Percentiles rank a stretch among this genome's conserved stretches.
Evolutionary conservation across 2,888 invertebrate species (phyloP).

Genomic region (Lepas anatifera): DNA sequence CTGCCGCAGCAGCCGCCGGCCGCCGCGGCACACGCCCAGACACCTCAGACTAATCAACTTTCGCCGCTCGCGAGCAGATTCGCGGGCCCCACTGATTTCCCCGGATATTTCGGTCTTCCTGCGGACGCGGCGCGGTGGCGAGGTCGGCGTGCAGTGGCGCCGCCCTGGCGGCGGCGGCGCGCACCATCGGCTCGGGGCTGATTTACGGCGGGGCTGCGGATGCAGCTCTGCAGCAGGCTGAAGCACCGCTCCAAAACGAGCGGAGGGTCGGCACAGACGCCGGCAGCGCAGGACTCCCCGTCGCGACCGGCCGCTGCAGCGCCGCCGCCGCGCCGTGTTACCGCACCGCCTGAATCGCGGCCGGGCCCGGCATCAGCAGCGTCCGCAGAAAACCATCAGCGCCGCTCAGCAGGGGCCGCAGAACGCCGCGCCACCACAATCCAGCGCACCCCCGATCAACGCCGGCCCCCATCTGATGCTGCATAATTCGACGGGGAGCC

Average conservation of each 20-base stretch:
- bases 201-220: constrained; percentile 5
- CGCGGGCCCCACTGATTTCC: background rate
- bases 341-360: background rate
- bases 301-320: constrained; percentile 10
- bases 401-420: too few relatives aligned
- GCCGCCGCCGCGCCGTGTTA: background rate
- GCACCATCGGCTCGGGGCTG: background rate
- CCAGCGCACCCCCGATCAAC: too few relatives aligned
- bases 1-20: background rate
- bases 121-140: background rate
- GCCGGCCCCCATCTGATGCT: too few relatives aligned
- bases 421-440: too few relatives aligned
- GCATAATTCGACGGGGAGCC: too few relatives aligned
- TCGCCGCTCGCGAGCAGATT: background rate
- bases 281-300: background rate
- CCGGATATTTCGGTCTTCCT: constrained; percentile 1
- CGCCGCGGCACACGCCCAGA: background rate
- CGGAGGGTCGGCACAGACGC: background rate
- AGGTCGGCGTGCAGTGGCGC: constrained; percentile 1
- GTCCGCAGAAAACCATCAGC: too few relatives aligned
- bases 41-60: background rate
- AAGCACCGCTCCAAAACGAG: background rate
- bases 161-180: constrained; percentile 1
- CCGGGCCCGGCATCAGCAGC: too few relatives aligned
- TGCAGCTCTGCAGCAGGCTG: constrained; percentile 2